Evolutionary conservation across 1,140 invertebrate genomes (phyloP), one percentile per base, ranked within the genome.

Genomic region (Heterodera carotae): DNA sequence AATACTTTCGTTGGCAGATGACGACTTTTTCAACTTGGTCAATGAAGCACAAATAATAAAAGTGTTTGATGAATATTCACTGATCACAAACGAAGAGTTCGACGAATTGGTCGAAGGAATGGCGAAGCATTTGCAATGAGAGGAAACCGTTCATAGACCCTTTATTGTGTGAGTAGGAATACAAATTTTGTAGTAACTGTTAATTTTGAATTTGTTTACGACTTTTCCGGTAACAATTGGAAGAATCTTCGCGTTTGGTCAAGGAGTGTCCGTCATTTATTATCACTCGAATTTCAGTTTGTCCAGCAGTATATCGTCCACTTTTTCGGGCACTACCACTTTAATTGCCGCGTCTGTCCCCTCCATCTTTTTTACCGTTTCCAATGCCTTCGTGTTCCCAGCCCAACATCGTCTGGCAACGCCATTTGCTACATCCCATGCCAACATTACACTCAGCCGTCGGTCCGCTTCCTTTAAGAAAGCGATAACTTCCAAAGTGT

Each of bases 381-480:
- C 83, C 18, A 70, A 48, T 31, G 83, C 85, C 34, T 82, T 80
- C 27, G 62, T 34, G 66, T 86, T 86, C 62, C 85, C 85, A 6
- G 81, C 76, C 87, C 85, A 84, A 43, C 60, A 77, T 29, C 80
- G 76, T 62, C 81, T 69, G 78, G 89, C 81, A 81, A 92, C 91
- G 75, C 92, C 92, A 87, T 92, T 92, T 22, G 89, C 89, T 15
- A 92, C 92, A 89, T 92, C 92, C 92, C 92, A 92, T n/a, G 88
- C 83, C 18, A 92, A 83, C 89, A 92, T 90, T 12, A 81, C 80
- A 56, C 84, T 80, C 7, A 91, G 90, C 75, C 88, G 87, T 29
- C 86, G 77, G 34, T 88, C 88, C 7, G 91, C 90, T 71, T 91
- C 90, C 83, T 90, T 76, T 22, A 77, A 66, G 18, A 18, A 22